A percentile compares a stretch with the other conserved stretches of the same genome.
Conservation (phyloP, 2,797 vertebrate genomes). For the Crenichthys baileyi region DNA sequence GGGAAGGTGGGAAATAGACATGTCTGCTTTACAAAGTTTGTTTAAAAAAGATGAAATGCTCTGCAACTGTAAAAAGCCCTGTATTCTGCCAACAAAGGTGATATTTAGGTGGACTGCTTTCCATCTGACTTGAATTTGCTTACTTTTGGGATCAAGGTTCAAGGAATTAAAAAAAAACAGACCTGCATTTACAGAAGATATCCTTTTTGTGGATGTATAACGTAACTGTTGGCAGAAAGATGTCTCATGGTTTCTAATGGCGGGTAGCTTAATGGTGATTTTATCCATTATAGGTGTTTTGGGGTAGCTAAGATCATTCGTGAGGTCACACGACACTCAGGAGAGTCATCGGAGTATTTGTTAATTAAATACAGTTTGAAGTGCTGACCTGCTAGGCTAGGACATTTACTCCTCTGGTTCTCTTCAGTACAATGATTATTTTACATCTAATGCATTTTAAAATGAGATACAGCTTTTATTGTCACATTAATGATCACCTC, state of each 20-base stretch:
- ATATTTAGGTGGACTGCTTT: constrained; percentile 61
- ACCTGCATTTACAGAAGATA: constrained; percentile 22
- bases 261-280: constrained; percentile 24
- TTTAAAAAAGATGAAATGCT: constrained; percentile 49
- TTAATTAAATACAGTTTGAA: constrained; percentile 58
- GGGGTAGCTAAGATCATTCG: constrained; percentile 30
- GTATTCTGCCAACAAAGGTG: constrained; percentile 46
- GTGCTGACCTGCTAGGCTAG: constrained; percentile 36
- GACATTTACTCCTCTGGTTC: constrained; percentile 34
- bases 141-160: constrained; percentile 43
- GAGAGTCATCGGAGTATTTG: constrained; percentile 46
- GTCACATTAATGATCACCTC: neutral
- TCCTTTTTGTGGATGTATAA: constrained; percentile 11
- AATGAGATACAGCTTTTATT: neutral
- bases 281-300: constrained; percentile 40
- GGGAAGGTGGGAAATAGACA: constrained; percentile 8
- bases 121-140: constrained; percentile 58
- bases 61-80: constrained; percentile 46
- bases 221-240: neutral
- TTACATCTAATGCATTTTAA: constrained; percentile 20
- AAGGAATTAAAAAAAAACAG: constrained; percentile 34
- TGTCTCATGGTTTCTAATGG: neutral
- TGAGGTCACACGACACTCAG: constrained; percentile 36
- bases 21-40: constrained; percentile 29
- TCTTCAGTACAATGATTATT: constrained; percentile 7